These are phyloP conservation scores for Orcinus orca DNA, from an alignment of 2,113 vertebrate genomes.

Conservation along the genomic window DNA sequence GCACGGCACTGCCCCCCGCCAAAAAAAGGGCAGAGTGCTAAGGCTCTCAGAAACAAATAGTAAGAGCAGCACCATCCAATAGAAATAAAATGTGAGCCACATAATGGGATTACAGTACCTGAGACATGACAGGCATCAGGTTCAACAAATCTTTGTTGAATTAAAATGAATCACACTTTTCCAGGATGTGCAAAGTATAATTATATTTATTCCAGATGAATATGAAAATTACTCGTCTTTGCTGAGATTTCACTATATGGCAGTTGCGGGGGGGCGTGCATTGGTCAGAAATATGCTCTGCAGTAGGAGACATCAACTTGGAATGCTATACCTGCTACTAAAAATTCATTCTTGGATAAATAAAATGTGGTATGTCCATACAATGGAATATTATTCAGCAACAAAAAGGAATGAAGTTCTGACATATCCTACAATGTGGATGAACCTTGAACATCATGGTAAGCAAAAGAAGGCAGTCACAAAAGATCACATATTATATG, in stretches of 20 bases:
- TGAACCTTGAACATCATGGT: not conserved
- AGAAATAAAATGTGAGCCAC: not conserved
- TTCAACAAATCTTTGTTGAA: not conserved
- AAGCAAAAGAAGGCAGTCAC: not conserved
- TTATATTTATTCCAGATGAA: not conserved
- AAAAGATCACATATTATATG: not conserved
- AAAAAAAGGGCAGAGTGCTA: not conserved
- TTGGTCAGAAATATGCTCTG: not conserved
- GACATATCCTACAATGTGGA: not conserved
- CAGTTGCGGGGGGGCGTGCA: not conserved
- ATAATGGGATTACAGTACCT: not conserved
- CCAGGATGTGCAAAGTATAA: not conserved
- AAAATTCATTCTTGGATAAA: not conserved
- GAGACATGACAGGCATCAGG: not conserved
- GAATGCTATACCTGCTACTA: not conserved
- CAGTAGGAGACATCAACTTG: not conserved
- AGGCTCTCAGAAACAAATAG: not conserved
- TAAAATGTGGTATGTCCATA: not conserved
- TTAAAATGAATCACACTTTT: not conserved
- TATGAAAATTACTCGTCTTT: not conserved
- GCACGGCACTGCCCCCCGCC: too few species aligned
- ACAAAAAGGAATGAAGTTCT: not conserved
- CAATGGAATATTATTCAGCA: not conserved
- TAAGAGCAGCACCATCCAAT: not conserved
- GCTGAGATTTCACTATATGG: not conserved